Conservation (phyloP, 2,797 vertebrate genomes). For the Prunella strophiata region DNA sequence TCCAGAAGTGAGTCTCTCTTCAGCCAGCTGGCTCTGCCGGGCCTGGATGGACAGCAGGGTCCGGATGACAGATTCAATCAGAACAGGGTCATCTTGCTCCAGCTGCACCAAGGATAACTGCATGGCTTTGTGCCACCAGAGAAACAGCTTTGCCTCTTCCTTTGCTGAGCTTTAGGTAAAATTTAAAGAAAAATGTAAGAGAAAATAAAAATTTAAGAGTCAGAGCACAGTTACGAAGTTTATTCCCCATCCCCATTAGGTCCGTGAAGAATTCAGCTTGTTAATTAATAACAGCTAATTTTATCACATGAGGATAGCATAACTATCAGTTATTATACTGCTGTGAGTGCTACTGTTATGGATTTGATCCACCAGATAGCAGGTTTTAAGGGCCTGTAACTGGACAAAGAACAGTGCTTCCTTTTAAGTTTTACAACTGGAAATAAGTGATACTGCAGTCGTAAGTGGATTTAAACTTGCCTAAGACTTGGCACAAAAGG, state of each 20-base stretch:
- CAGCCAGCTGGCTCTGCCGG: conserved; percentile 86
- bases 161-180: conserved; percentile 77
- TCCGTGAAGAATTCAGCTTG: background rate
- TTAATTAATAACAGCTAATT: background rate
- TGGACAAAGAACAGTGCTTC: background rate
- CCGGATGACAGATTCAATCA: conserved; percentile 78
- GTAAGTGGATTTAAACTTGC: background rate
- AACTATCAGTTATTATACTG: background rate
- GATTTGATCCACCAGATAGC: background rate
- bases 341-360: background rate
- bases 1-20: conserved; percentile 90
- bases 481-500: background rate
- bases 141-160: conserved; percentile 93
- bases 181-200: background rate
- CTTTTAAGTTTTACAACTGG: background rate
- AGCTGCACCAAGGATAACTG: conserved; percentile 89
- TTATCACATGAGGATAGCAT: background rate
- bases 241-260: background rate
- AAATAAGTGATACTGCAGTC: background rate
- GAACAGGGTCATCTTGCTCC: conserved; percentile 82
- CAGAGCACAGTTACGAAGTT: background rate
- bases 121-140: conserved; percentile 96
- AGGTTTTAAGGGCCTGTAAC: background rate
- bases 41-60: conserved; percentile 83
- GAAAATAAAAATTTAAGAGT: background rate